Conservation (phyloP, 2,888 invertebrate genomes). For the Synergus laeviventris region DNA sequence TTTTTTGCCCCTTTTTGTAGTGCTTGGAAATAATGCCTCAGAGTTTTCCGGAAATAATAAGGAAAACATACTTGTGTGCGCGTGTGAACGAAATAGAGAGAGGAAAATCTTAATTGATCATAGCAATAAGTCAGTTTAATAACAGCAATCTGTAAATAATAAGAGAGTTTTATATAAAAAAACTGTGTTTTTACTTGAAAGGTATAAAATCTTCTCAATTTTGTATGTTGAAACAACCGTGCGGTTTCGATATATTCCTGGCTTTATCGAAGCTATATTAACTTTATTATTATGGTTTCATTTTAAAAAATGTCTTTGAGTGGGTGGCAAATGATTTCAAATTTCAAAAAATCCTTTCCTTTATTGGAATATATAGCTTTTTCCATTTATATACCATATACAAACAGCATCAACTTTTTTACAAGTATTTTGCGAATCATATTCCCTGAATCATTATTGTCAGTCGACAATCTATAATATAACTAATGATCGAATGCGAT, state of each 20-base stretch:
- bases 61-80: too few relatives aligned
- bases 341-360: background rate
- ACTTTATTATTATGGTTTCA: background rate
- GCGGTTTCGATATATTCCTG: background rate
- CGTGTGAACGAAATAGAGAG: too few relatives aligned
- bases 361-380: slow-evolving; percentile 1
- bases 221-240: background rate
- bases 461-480: too few relatives aligned
- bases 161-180: background rate
- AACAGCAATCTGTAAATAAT: background rate
- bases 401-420: slow-evolving; percentile 11
- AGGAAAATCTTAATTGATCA: background rate
- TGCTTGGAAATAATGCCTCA: background rate
- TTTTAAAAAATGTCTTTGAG: background rate
- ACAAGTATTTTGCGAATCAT: background rate
- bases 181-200: background rate
- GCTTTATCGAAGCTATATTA: too few relatives aligned
- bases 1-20: background rate
- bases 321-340: background rate
- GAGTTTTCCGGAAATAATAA: too few relatives aligned
- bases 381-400: too few relatives aligned
- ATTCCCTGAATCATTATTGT: slow-evolving; percentile 7
- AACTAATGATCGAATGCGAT: background rate
- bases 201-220: background rate
- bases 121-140: background rate